phyloP scores from a whole-genome alignment of 2,888 invertebrate species.

The Aproaerema taeniolella region DNA sequence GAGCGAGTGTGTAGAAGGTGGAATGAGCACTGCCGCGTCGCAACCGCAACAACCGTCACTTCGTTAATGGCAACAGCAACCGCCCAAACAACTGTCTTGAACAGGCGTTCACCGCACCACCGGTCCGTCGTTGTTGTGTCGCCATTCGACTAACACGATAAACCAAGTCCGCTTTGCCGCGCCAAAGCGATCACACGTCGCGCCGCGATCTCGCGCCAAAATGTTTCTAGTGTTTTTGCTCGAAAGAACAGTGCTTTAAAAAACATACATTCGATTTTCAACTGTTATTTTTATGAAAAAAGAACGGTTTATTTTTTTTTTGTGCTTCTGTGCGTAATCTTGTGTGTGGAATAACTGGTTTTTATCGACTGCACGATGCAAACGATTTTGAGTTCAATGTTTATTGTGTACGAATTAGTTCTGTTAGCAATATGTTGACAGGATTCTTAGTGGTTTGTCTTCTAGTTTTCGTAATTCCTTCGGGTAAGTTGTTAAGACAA shows the following conservation, averaged over 20 bases:
- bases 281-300: slow-evolving; percentile 45
- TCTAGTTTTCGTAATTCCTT: slow-evolving; percentile 46
- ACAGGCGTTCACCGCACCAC: too few species aligned
- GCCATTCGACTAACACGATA: slow-evolving; percentile 6
- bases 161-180: slow-evolving; percentile 44
- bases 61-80: slow-evolving; percentile 15
- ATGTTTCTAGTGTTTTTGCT: slow-evolving; percentile 38
- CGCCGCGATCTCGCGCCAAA: slow-evolving; percentile 37
- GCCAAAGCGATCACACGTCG: slow-evolving; percentile 37
- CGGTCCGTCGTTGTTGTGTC: not conserved
- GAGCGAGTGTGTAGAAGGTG: not conserved
- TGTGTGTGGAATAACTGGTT: slow-evolving; percentile 36
- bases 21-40: slow-evolving; percentile 24
- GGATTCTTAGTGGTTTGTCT: slow-evolving; percentile 53
- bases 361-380: slow-evolving; percentile 53
- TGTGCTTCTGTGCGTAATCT: slow-evolving; percentile 38
- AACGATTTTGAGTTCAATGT: slow-evolving; percentile 53
- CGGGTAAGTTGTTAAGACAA: slow-evolving; percentile 49
- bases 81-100: slow-evolving; percentile 13
- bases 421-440: slow-evolving; percentile 63
- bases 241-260: slow-evolving; percentile 25
- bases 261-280: slow-evolving; percentile 26
- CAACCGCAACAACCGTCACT: slow-evolving; percentile 21
- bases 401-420: slow-evolving; percentile 48
- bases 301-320: slow-evolving; percentile 34